Evolutionary conservation across 2,113 vertebrate species (phyloP).

Genomic region (Calyptommatus sinebrachiatus): DNA sequence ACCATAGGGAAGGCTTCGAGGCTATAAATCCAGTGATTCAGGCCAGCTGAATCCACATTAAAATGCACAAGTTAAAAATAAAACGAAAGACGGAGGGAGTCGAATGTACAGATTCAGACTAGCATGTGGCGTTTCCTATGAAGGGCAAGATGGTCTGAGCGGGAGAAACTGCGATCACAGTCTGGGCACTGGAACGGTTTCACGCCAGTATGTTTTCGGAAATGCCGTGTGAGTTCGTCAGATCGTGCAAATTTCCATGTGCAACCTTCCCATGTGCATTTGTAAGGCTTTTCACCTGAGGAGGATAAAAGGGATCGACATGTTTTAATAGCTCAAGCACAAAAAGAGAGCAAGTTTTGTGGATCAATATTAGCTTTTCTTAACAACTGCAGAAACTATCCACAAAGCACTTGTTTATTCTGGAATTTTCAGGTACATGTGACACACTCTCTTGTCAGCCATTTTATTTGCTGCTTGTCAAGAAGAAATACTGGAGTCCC

Average conservation of each 20-base stretch:
- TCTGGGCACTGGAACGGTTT: slow-evolving; percentile 98
- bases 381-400: background rate
- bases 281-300: slow-evolving; percentile 96
- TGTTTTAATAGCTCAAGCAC: background rate
- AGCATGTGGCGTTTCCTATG: slow-evolving; percentile 97
- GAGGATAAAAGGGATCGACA: slow-evolving; percentile 3
- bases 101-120: slow-evolving; percentile 71
- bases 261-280: slow-evolving; percentile 97
- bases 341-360: background rate
- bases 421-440: too few species aligned
- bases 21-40: slow-evolving; percentile 76
- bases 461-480: too few species aligned
- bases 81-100: slow-evolving; percentile 30
- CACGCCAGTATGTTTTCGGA: slow-evolving; percentile 96
- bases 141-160: slow-evolving; percentile 94
- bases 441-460: too few species aligned
- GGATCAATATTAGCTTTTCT: background rate
- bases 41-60: slow-evolving; percentile 81
- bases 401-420: background rate
- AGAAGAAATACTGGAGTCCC: too few species aligned
- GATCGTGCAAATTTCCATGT: slow-evolving; percentile 99
- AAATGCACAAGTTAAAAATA: slow-evolving; percentile 69
- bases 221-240: slow-evolving; percentile 97
- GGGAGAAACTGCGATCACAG: slow-evolving; percentile 98
- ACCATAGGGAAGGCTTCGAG: slow-evolving; percentile 73